These are phyloP conservation scores for Lasioglossum leucozonium DNA, from an alignment of 2,888 invertebrate species.

Conservation along the genomic window DNA sequence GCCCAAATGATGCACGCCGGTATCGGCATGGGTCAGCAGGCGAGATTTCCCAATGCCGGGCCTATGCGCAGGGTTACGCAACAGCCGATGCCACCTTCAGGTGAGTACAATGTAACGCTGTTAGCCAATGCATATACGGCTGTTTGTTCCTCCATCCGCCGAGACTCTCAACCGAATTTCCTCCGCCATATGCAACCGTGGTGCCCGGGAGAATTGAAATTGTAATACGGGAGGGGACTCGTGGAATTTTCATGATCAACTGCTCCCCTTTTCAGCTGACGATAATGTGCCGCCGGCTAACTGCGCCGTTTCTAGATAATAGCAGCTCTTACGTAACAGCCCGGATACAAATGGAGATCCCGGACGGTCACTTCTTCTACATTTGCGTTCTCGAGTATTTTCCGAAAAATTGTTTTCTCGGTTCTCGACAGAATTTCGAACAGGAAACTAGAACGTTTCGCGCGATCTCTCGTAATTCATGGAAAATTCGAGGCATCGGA, in stretches of 20 bases:
- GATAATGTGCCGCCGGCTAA: not conserved
- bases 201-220: conserved; percentile 8
- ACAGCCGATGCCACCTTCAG: conserved; percentile 90
- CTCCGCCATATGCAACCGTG: not conserved
- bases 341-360: not conserved
- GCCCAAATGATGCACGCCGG: conserved; percentile 87
- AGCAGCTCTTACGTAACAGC: not conserved
- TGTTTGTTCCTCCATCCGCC: not conserved
- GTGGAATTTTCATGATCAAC: conserved; percentile 5
- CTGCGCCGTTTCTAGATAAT: not conserved
- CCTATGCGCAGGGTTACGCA: conserved; percentile 89
- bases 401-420: too few relatives aligned
- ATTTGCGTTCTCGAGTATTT: too few relatives aligned
- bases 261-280: conserved; percentile 11
- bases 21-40: conserved; percentile 82
- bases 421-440: too few relatives aligned
- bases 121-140: not conserved
- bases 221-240: not conserved
- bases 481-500: not conserved
- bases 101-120: conserved; percentile 81
- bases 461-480: not conserved
- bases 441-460: not conserved
- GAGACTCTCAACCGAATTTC: not conserved
- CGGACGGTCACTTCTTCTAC: too few relatives aligned
- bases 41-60: conserved; percentile 86